Evolutionary conservation across 2,888 invertebrate genomes (phyloP), one percentile per base, ranked within the genome.

Genomic region (Acleris literana): DNA sequence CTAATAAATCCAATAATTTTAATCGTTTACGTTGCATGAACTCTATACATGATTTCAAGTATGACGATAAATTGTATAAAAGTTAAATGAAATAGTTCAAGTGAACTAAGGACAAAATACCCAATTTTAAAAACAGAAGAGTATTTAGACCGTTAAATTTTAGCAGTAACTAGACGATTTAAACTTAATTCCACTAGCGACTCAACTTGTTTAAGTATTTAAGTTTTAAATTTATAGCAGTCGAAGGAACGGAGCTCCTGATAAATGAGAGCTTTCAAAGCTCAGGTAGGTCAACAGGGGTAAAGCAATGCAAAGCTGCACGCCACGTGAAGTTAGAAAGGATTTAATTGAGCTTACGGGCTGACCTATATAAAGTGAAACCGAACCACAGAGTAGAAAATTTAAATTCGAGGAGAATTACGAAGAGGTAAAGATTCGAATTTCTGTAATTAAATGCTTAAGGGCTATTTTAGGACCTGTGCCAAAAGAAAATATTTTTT

Each of bases 221-320:
- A 1, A 11, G 39, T 39, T 39, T 39, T n/a, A 44, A 44, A 20
- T 44, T 13, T 44, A 43, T 17, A n/a, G 44, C 44, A 56, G 43
- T 43, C 18, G 17, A 49, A 43, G 43, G n/a, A 56, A 56, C 20
- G 22, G 20, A 16, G 54, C 56, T 56, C 54, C 18, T 56, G 22
- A 56, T 56, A 56, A 56, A 56, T 56, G 55, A 17, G 43, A 7
- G 20, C 55, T 44, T 56, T 43, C 43, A 56, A 56, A 56, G 56
- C 56, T 39, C 20, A 39, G n/a, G 22, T 43, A 43, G 56, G 43
- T 56, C 56, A 43, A 56, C 54, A 18, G 54, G 54, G 54, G 29
- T 7, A 33, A 18, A 17, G 4, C 17, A 54, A 39, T 54, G 54
- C 54, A 54, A 39, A 54, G 18, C 11, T 39, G 33, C 54, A 39